Evolutionary conservation across 2,113 vertebrate genomes (phyloP).

Genomic region (Argyrosomus japonicus): DNA sequence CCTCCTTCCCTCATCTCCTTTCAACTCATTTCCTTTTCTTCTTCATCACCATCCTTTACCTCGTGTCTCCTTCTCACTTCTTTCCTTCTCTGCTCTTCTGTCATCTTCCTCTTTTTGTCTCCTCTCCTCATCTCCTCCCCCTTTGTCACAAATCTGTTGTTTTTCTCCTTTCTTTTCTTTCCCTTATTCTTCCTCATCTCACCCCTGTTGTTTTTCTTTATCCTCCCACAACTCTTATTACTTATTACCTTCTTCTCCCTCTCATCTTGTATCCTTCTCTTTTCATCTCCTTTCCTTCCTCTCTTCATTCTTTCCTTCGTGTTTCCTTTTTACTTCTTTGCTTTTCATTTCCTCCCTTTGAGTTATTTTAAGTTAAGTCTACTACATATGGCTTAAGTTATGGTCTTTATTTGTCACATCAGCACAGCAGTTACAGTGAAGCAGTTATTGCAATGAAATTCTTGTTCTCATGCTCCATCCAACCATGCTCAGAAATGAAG

Average conservation of each 20-base stretch:
- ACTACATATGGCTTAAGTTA: too few relatives aligned
- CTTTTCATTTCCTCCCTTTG: neutral
- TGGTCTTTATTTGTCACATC: too few relatives aligned
- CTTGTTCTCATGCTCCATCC: too few relatives aligned
- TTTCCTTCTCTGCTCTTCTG: constrained; percentile 23
- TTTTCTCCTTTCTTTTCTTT: neutral
- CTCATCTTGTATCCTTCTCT: neutral
- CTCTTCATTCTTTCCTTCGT: neutral
- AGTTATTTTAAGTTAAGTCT: too few relatives aligned
- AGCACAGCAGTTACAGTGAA: too few relatives aligned
- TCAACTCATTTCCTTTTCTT: constrained; percentile 33
- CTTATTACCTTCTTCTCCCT: neutral
- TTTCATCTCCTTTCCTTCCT: neutral
- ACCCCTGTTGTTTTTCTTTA: neutral
- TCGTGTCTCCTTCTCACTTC: constrained; percentile 2
- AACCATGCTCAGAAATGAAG: too few relatives aligned
- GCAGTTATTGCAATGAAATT: too few relatives aligned
- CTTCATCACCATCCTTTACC: constrained; percentile 37
- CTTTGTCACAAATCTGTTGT: constrained; percentile 8
- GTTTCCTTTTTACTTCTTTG: neutral
- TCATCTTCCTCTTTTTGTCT: constrained; percentile 30
- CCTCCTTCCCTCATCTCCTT: constrained; percentile 18
- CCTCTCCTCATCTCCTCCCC: constrained; percentile 4
- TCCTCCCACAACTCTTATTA: neutral
- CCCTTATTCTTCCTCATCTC: neutral